A percentile compares a stretch with the other conserved stretches of the same genome.
These are phyloP conservation scores for Adelosebastes latens DNA, from an alignment of 2,797 vertebrate species.

Conservation along the genomic window DNA sequence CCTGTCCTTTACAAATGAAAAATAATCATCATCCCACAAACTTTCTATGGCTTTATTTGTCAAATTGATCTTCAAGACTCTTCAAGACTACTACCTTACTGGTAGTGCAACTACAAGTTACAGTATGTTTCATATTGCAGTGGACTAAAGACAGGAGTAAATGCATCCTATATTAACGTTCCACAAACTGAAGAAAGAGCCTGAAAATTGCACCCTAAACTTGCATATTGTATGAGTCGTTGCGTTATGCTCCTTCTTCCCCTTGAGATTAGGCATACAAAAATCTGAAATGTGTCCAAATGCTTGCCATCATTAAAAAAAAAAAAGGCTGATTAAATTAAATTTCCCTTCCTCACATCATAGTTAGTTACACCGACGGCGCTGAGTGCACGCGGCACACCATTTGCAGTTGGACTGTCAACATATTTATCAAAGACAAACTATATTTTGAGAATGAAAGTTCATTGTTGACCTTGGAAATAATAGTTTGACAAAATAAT, in stretches of 20 bases:
- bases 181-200: neutral
- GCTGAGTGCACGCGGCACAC: neutral
- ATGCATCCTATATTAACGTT: neutral
- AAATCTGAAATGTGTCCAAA: neutral
- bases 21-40: neutral
- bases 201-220: neutral
- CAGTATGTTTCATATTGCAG: neutral
- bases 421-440: neutral
- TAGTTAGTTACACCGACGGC: neutral
- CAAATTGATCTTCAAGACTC: neutral
- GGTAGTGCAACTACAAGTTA: neutral
- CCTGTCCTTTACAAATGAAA: neutral
- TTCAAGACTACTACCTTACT: neutral
- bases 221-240: neutral
- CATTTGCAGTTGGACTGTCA: neutral
- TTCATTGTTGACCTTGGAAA: neutral
- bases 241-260: neutral
- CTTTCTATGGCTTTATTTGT: neutral
- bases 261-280: neutral
- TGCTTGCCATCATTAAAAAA: neutral
- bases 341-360: neutral
- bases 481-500: neutral
- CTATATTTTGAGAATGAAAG: neutral
- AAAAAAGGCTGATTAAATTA: neutral
- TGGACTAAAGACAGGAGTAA: neutral